These are phyloP conservation scores for Tanytarsus gracilentus DNA, from an alignment of 2,888 invertebrate genomes.

Conservation along the genomic window DNA sequence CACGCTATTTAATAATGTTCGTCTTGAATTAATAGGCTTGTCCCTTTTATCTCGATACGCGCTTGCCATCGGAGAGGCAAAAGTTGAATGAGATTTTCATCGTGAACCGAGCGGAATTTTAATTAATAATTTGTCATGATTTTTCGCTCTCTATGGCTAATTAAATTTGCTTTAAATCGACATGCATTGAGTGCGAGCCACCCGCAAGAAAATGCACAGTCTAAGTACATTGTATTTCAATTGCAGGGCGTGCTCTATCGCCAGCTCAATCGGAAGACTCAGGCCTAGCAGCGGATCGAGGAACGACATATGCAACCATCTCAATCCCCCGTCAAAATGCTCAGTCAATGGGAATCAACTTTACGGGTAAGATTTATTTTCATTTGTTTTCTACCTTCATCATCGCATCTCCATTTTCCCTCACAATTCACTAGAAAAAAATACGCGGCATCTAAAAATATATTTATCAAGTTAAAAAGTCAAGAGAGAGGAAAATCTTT, in stretches of 20 bases:
- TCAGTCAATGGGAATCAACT: conserved; percentile 41
- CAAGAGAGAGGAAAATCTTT: not conserved
- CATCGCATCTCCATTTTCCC: conserved; percentile 14
- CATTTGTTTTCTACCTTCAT: conserved; percentile 6
- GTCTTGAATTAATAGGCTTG: conserved; percentile 15
- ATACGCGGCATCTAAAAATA: conserved; percentile 18
- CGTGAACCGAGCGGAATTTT: not conserved
- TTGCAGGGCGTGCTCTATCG: conserved; percentile 41
- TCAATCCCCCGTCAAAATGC: conserved; percentile 42
- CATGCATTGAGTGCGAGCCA: not conserved
- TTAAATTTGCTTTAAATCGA: conserved; percentile 14
- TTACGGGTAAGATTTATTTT: conserved; percentile 37
- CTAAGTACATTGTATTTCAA: conserved; percentile 15
- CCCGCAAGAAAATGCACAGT: not conserved
- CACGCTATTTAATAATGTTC: conserved; percentile 15
- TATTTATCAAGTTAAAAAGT: not conserved
- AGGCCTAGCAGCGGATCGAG: conserved; percentile 42
- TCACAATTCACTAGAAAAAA: not conserved
- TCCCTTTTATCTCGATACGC: not conserved
- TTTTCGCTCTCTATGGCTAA: conserved; percentile 4
- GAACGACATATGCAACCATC: conserved; percentile 43
- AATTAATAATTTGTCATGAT: conserved; percentile 27
- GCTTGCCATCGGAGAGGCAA: too few species aligned
- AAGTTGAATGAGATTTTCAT: not conserved
- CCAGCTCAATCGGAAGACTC: conserved; percentile 44